Percentiles rank a stretch among this genome's conserved stretches.
phyloP scores from a whole-genome alignment of 2,888 invertebrate genomes.

The Caenorhabditis sp. region DNA sequence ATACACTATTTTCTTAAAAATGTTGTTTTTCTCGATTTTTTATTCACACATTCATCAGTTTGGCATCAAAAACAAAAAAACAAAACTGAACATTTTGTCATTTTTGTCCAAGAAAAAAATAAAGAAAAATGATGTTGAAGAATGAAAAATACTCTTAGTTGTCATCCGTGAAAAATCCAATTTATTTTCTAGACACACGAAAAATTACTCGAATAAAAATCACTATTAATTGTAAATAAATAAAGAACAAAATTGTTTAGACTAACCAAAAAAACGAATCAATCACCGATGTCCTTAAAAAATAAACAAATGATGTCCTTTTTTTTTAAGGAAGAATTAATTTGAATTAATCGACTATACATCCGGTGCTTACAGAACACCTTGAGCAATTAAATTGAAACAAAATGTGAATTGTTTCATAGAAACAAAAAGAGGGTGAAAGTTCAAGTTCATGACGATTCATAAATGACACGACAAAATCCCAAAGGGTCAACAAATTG shows the following conservation, averaged over 20 bases:
- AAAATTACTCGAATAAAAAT: neutral
- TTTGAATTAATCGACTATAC: neutral
- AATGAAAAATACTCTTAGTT: neutral
- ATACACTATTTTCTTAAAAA: slow-evolving; percentile 2
- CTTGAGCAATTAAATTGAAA: neutral
- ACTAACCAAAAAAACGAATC: too few species aligned
- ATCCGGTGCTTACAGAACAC: neutral
- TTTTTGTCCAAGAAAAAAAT: neutral
- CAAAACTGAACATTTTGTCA: neutral
- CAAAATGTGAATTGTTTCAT: neutral
- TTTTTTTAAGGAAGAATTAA: too few species aligned
- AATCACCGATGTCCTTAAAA: too few species aligned
- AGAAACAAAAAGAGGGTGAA: neutral
- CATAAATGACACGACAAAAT: slow-evolving; percentile 3
- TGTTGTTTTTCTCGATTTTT: slow-evolving; percentile 6
- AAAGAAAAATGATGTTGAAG: neutral
- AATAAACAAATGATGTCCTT: too few species aligned
- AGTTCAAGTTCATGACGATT: neutral
- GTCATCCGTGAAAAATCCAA: slow-evolving; percentile 4
- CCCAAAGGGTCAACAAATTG: slow-evolving; percentile 3
- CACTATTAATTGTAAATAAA: neutral
- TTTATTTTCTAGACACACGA: neutral
- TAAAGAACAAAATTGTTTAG: too few species aligned
- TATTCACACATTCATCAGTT: slow-evolving; percentile 15
- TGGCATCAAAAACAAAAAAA: slow-evolving; percentile 2